These are phyloP conservation scores for Tupaia tana DNA, from an alignment of 2,113 vertebrate species.

Conservation along the genomic window DNA sequence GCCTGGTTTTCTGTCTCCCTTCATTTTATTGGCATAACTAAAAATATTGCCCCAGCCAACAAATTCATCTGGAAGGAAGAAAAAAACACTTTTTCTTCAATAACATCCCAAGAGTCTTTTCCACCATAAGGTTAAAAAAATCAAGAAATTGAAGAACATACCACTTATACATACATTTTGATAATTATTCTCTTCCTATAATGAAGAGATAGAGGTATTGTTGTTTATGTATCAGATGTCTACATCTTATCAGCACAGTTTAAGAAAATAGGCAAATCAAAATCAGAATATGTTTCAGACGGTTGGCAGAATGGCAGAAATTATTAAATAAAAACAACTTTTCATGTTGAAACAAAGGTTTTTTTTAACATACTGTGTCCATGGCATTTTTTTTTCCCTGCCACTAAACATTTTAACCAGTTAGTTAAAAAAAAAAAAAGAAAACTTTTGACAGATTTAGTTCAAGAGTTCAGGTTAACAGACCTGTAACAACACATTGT, in stretches of 20 bases:
- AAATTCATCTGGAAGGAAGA: constrained; percentile 86
- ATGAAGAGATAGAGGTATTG: constrained; percentile 65
- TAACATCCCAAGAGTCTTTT: constrained; percentile 84
- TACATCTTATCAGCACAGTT: constrained; percentile 67
- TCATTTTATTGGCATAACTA: constrained; percentile 89
- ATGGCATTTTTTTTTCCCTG: constrained; percentile 3
- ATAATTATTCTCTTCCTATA: constrained; percentile 82
- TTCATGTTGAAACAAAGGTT: constrained; percentile 52
- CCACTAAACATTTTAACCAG: constrained; percentile 62
- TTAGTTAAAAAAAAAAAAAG: constrained; percentile 46
- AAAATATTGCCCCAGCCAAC: constrained; percentile 87
- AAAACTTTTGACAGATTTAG: constrained; percentile 78
- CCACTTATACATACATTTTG: constrained; percentile 17
- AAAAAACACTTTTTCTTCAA: constrained; percentile 86
- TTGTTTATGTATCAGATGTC: constrained; percentile 41
- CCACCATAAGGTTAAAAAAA: constrained; percentile 85
- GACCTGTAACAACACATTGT: constrained; percentile 73
- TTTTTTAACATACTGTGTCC: constrained; percentile 61
- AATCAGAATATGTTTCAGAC: constrained; percentile 13
- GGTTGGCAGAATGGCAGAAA: constrained; percentile 67
- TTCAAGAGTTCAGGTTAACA: constrained; percentile 79
- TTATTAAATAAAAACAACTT: constrained; percentile 69
- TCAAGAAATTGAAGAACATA: constrained; percentile 77
- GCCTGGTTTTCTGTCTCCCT: constrained; percentile 89
- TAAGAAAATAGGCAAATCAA: constrained; percentile 67